phyloP scores from a whole-genome alignment of 2,797 vertebrate genomes.

The Ceryle rudis region DNA sequence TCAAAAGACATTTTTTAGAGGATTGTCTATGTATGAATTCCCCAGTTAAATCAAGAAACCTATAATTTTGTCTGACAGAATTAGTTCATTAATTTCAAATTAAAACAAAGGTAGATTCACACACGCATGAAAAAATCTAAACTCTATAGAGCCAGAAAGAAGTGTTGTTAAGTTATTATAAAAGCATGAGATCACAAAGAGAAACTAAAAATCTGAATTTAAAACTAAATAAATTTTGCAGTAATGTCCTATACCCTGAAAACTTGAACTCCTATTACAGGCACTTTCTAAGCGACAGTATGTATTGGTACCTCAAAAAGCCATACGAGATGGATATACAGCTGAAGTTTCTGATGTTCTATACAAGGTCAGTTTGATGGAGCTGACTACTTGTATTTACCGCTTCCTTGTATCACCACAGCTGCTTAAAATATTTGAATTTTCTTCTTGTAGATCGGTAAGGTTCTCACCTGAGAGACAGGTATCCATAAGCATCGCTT shows the following conservation, averaged over 20 bases:
- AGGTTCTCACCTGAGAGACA: neutral
- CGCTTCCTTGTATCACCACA: neutral
- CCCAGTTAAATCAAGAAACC: neutral
- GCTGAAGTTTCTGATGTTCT: neutral
- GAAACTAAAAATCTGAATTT: neutral
- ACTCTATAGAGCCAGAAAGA: neutral
- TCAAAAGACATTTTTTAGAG: neutral
- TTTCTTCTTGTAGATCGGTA: neutral
- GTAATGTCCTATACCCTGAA: neutral
- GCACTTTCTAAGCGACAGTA: neutral
- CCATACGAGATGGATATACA: neutral
- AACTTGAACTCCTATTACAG: neutral
- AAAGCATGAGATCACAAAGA: neutral
- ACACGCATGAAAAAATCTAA: neutral
- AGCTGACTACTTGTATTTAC: neutral
- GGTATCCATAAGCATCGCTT: neutral
- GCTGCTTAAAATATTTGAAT: neutral
- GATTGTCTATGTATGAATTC: neutral
- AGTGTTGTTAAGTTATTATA: neutral
- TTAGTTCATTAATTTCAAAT: constrained; percentile 22
- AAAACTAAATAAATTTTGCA: neutral
- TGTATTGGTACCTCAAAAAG: rapidly evolving
- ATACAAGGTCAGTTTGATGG: neutral
- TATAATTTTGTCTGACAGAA: constrained; percentile 35
- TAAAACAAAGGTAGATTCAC: constrained; percentile 1